Conservation (phyloP, 2,797 vertebrate species). For the Nothura maculosa region DNA sequence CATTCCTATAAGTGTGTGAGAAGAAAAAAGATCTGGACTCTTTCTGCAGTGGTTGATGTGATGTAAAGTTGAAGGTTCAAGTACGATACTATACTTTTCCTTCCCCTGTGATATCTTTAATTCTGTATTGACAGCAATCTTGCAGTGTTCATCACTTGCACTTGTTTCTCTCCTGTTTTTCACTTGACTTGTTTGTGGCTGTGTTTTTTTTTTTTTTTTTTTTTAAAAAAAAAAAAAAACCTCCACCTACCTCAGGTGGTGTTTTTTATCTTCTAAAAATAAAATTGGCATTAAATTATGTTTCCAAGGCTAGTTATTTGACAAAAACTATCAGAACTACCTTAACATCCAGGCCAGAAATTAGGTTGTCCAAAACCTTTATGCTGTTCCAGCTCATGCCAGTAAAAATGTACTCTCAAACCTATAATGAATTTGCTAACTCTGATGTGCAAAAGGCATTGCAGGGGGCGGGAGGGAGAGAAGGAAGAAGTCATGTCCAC, state of each 20-base stretch:
- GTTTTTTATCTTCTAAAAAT: not conserved
- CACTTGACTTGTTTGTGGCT: too few species aligned
- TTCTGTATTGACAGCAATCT: not conserved
- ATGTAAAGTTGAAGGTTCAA: not conserved
- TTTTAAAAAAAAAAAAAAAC: not conserved
- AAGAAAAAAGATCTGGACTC: not conserved
- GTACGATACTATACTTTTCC: not conserved
- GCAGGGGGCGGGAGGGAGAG: not conserved
- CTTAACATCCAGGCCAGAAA: not conserved
- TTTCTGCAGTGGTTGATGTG: not conserved
- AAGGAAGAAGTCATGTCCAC: not conserved
- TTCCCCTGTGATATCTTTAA: not conserved
- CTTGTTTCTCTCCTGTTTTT: not conserved
- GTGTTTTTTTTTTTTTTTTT: too few species aligned
- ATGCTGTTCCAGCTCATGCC: not conserved
- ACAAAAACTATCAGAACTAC: not conserved
- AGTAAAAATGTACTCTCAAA: not conserved
- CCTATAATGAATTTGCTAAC: not conserved
- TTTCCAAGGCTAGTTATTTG: not conserved
- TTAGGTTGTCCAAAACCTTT: not conserved
- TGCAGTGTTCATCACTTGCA: not conserved
- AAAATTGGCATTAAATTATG: not conserved
- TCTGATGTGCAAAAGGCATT: fast-evolving
- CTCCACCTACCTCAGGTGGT: not conserved
- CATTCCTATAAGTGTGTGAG: not conserved